These are phyloP conservation scores for Polyodon spathula DNA, from an alignment of 2,113 vertebrate species.

Conservation along the genomic window DNA sequence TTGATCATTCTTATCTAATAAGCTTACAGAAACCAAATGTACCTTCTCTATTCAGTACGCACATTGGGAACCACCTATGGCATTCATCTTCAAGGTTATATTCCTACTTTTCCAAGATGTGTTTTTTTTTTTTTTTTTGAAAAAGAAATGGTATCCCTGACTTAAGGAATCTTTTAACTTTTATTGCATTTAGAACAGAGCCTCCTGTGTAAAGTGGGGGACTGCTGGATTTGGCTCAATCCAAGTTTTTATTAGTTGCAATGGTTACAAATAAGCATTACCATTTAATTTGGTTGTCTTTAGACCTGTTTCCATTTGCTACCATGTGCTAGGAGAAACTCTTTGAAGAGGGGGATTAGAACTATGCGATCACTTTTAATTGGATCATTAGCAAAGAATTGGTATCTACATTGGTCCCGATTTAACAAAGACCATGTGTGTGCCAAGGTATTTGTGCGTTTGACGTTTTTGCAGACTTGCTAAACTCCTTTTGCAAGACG, in stretches of 20 bases:
- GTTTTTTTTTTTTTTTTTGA: slow-evolving; percentile 15
- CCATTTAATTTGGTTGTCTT: slow-evolving; percentile 38
- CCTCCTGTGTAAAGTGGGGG: slow-evolving; percentile 29
- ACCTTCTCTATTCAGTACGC: slow-evolving; percentile 23
- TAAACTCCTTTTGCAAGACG: neutral
- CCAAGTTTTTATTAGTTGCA: slow-evolving; percentile 41
- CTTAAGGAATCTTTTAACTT: slow-evolving; percentile 38
- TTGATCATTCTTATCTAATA: slow-evolving; percentile 43
- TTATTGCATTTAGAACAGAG: slow-evolving; percentile 31
- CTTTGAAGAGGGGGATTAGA: slow-evolving; percentile 55
- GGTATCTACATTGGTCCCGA: slow-evolving; percentile 53
- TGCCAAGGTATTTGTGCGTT: slow-evolving; percentile 40
- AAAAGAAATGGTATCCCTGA: slow-evolving; percentile 23
- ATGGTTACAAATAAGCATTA: slow-evolving; percentile 42
- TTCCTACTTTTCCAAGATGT: slow-evolving; percentile 2
- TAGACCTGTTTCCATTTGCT: slow-evolving; percentile 45
- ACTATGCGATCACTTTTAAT: slow-evolving; percentile 61
- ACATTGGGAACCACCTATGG: slow-evolving; percentile 28
- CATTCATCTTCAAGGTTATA: slow-evolving; percentile 35
- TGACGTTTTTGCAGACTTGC: slow-evolving; percentile 19
- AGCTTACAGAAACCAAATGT: slow-evolving; percentile 46
- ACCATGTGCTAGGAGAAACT: slow-evolving; percentile 31
- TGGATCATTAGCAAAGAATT: slow-evolving; percentile 59
- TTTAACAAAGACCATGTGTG: slow-evolving; percentile 42
- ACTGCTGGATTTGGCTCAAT: slow-evolving; percentile 40